Percentiles rank a stretch among this genome's conserved stretches.
phyloP scores from a whole-genome alignment of 2,113 vertebrate genomes.

The Heteronetta atricapilla region DNA sequence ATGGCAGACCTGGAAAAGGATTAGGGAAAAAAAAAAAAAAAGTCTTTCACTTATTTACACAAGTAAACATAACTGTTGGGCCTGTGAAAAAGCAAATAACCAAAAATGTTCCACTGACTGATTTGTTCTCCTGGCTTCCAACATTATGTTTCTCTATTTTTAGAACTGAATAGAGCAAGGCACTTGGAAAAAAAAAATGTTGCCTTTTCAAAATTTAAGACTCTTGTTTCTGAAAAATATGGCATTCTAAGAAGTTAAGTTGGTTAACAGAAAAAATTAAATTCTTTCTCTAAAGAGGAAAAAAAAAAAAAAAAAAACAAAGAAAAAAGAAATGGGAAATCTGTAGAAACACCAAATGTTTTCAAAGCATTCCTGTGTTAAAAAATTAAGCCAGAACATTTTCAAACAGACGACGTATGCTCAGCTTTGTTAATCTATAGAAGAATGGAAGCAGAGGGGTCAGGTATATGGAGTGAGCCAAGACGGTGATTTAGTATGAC shows the following conservation, averaged over 20 bases:
- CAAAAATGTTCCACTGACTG: background rate
- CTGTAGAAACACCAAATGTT: background rate
- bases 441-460: slow-evolving; percentile 6
- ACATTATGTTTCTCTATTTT: background rate
- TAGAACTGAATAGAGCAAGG: background rate
- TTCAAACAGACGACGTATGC: background rate
- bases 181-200: background rate
- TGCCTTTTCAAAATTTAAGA: background rate
- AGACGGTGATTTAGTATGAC: slow-evolving; percentile 47
- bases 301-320: background rate
- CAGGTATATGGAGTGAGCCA: slow-evolving; percentile 34
- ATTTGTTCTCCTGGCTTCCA: background rate
- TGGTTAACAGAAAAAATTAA: background rate
- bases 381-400: background rate
- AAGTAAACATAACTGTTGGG: fast-evolving
- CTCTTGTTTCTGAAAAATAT: background rate
- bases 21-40: background rate
- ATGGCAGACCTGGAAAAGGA: background rate
- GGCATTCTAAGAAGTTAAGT: background rate
- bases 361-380: background rate
- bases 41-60: background rate
- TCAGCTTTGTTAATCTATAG: slow-evolving; percentile 13
- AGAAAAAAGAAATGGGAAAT: background rate
- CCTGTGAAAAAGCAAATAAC: background rate
- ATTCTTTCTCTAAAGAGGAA: background rate